phyloP scores from a whole-genome alignment of 2,888 invertebrate species.

The Eupithecia dodoneata region DNA sequence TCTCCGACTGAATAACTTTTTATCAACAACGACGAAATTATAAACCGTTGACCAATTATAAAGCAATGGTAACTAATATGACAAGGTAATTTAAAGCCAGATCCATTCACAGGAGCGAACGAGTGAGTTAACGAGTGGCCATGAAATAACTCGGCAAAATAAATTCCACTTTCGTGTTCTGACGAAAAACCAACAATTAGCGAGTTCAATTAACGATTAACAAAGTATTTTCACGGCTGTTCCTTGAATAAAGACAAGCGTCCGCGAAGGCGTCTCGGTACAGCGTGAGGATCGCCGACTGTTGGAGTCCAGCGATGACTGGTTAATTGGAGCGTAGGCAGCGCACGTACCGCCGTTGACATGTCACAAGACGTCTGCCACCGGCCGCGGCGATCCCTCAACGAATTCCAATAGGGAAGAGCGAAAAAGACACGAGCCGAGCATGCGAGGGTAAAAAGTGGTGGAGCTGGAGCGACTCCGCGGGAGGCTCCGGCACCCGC shows the following conservation, averaged over 20 bases:
- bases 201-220: conserved; percentile 65
- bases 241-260: conserved; percentile 71
- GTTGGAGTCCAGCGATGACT: conserved; percentile 67
- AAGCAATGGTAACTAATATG: conserved; percentile 5
- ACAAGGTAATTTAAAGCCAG: conserved; percentile 12
- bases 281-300: conserved; percentile 63
- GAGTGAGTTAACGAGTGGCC: conserved; percentile 42
- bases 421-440: conserved; percentile 83
- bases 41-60: conserved; percentile 14
- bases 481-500: conserved; percentile 67
- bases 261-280: conserved; percentile 62
- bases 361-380: conserved; percentile 83
- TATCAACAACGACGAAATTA: conserved; percentile 1
- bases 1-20: background rate
- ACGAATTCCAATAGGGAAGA: conserved; percentile 82
- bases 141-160: conserved; percentile 46
- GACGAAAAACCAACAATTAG: conserved; percentile 61
- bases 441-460: conserved; percentile 78
- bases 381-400: conserved; percentile 81
- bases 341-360: conserved; percentile 77
- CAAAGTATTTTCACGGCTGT: conserved; percentile 71
- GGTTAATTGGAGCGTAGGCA: conserved; percentile 80
- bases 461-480: conserved; percentile 69
- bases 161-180: conserved; percentile 51
- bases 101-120: conserved; percentile 42